Conservation (phyloP, 1,140 invertebrate genomes). For the Himalopsyche phryganea region DNA sequence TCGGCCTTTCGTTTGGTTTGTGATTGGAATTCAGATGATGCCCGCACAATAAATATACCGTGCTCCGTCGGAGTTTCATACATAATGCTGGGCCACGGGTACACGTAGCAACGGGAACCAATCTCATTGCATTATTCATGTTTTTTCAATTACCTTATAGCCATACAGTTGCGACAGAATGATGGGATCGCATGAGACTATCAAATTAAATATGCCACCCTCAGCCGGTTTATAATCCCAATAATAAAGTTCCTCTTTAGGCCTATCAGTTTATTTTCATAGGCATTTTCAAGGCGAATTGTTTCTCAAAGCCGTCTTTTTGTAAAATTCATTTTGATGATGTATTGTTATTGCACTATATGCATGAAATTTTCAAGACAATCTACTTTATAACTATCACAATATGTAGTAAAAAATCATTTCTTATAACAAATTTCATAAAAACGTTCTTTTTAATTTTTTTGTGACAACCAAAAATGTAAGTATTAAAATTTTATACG, state of each 20-base stretch:
- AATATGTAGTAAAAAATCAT: no score
- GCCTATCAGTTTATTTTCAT: not conserved
- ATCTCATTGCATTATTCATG: slow-evolving; percentile 24
- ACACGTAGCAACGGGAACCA: slow-evolving; percentile 19
- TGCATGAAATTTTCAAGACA: not conserved
- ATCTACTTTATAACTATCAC: no score
- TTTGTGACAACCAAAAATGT: no score
- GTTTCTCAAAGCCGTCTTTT: not conserved
- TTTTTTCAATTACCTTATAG: slow-evolving; percentile 14
- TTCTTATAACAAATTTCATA: no score
- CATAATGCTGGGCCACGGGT: not conserved
- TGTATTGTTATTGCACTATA: not conserved
- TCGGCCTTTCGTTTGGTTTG: slow-evolving; percentile 2
- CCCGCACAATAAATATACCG: slow-evolving; percentile 21
- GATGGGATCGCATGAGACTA: slow-evolving; percentile 13
- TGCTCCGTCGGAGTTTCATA: slow-evolving; percentile 2
- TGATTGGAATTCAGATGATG: slow-evolving; percentile 15
- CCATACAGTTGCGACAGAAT: slow-evolving; percentile 8
- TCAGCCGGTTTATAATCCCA: slow-evolving; percentile 1
- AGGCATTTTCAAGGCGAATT: not conserved
- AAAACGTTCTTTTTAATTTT: no score
- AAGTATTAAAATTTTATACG: no score
- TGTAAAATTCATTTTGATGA: not conserved
- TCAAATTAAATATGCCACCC: slow-evolving; percentile 5
- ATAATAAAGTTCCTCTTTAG: no score